Evolutionary conservation across 2,797 vertebrate genomes (phyloP).

Genomic region (Channallabes apus): DNA sequence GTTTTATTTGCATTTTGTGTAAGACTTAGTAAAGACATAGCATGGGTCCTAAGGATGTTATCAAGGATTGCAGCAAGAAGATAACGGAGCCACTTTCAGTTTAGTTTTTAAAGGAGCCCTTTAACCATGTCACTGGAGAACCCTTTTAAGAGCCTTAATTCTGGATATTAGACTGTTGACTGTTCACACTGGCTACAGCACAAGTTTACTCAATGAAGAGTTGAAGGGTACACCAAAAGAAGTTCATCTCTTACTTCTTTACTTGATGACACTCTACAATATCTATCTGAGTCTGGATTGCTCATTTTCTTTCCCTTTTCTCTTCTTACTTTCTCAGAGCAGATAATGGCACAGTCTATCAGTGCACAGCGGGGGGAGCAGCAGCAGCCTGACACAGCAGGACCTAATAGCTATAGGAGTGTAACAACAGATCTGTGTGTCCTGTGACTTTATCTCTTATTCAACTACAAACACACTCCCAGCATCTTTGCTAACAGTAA

Average conservation of each 20-base stretch:
- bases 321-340: not conserved
- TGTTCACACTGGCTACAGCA: not conserved
- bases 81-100: too few relatives aligned
- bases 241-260: not conserved
- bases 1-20: too few relatives aligned
- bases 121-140: not conserved
- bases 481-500: not conserved
- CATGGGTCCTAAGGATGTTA: too few relatives aligned
- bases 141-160: not conserved
- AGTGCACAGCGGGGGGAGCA: conserved; percentile 19
- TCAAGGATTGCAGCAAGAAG: too few relatives aligned
- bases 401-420: conserved; percentile 18
- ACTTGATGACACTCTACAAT: not conserved
- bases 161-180: not conserved
- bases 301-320: conserved; percentile 10
- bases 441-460: conserved; percentile 14
- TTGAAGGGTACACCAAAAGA: not conserved
- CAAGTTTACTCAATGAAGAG: not conserved
- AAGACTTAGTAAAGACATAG: too few relatives aligned
- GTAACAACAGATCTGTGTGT: conserved; percentile 21
- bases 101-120: too few relatives aligned
- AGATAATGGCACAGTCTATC: conserved; percentile 36
- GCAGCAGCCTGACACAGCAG: conserved; percentile 23
- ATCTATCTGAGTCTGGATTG: not conserved
- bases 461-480: not conserved